Percentiles rank a stretch among this genome's conserved stretches.
These are phyloP conservation scores for Heteronetta atricapilla DNA, from an alignment of 2,113 vertebrate genomes.

Conservation along the genomic window DNA sequence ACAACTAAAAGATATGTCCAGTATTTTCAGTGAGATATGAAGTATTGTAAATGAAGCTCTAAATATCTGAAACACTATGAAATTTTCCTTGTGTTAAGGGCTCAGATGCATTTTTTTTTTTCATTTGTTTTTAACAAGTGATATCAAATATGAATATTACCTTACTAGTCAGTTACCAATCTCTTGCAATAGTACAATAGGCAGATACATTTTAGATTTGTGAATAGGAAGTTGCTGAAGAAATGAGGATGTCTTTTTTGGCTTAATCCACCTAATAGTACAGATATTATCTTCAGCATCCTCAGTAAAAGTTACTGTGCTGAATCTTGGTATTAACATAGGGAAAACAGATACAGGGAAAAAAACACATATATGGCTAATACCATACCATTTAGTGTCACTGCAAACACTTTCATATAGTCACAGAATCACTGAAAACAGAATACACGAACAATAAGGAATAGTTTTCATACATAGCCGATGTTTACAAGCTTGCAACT, in stretches of 20 bases:
- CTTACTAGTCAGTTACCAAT: background rate
- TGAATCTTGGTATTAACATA: background rate
- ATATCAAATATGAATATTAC: background rate
- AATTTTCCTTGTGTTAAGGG: background rate
- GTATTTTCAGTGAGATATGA: background rate
- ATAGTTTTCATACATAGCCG: background rate
- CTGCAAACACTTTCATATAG: background rate
- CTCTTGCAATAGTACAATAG: background rate
- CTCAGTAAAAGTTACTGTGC: background rate
- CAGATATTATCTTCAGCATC: background rate
- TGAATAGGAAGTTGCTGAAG: background rate
- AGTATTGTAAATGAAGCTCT: background rate
- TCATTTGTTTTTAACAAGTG: background rate
- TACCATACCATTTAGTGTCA: background rate
- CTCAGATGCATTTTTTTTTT: background rate
- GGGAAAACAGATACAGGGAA: no score
- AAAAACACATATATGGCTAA: background rate
- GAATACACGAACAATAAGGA: background rate
- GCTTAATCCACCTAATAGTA: background rate
- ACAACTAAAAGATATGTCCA: background rate
- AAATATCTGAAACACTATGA: background rate
- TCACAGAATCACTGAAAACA: background rate
- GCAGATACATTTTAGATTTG: background rate
- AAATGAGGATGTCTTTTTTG: background rate
- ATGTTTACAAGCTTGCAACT: background rate